Evolutionary conservation across 2,113 vertebrate species (phyloP).

Genomic region (Microtus pennsylvanicus): DNA sequence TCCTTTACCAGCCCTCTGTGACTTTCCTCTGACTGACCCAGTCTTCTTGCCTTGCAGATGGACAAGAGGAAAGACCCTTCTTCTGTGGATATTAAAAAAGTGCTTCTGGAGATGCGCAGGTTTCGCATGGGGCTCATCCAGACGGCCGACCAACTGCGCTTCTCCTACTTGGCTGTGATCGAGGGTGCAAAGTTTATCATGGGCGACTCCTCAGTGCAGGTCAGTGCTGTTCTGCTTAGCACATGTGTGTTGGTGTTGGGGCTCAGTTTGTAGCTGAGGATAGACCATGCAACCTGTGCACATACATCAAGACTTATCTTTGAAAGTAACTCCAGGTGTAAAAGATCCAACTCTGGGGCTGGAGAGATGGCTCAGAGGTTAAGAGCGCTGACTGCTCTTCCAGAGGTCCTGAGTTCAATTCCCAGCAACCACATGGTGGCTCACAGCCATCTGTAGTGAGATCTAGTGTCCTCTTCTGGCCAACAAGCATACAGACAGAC

Average conservation of each 20-base stretch:
- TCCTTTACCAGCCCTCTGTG: background rate
- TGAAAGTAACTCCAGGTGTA: background rate
- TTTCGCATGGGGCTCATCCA: constrained; percentile 98
- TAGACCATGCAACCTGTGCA: background rate
- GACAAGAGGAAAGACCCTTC: constrained; percentile 95
- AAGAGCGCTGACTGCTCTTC: too few species aligned
- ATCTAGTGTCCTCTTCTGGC: too few species aligned
- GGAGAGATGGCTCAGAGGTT: too few species aligned
- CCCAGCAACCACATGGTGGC: too few species aligned
- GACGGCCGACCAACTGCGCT: constrained; percentile 97
- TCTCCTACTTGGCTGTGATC: constrained; percentile 97
- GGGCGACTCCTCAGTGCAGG: constrained; percentile 95
- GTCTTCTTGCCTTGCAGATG: constrained; percentile 88
- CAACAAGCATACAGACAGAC: too few species aligned
- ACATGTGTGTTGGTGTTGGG: rapidly evolving
- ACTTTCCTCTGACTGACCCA: background rate
- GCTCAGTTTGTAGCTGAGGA: background rate
- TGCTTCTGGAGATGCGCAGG: constrained; percentile 96
- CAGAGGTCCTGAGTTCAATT: too few species aligned
- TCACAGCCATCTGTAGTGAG: too few species aligned
- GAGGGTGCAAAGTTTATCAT: constrained; percentile 97
- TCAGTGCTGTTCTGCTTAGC: constrained; percentile 59
- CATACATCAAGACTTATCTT: rapidly evolving
- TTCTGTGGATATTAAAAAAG: constrained; percentile 94
- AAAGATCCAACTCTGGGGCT: background rate